Base-by-base conservation (phyloP, 2,797 vertebrate species). In the Argentina silus region DNA sequence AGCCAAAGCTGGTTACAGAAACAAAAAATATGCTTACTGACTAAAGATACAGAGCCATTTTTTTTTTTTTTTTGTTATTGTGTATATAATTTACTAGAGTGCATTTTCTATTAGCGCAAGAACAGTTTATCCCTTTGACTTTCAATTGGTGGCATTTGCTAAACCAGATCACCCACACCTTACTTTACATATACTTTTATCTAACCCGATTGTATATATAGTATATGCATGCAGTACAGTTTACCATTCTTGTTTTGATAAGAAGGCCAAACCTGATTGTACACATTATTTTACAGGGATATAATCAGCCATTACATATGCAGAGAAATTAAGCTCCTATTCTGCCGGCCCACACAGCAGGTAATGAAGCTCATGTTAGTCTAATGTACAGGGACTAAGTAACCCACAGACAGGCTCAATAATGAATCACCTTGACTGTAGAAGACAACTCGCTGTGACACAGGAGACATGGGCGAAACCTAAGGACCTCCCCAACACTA, bases 1-100 rank as follows among this genome's bases (percentile, higher is more conserved):
- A 81, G 15, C 17, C 79, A 93, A 91, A 91, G 86, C 88, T 90
- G 85, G 87, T 91, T 88, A 87, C 69, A 70, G 59, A 48, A 67
- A 55, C 70, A 72, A 4, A 70, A 75, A 43, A 51, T 69, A 73
- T 44, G 15, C 50, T 2, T 50, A 23, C 61, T 61, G 72, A 73
- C 75, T 62, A 69, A 71, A 14, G 65, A 12, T 48, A 47, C 14
- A 66, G 45, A 19, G 47, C 17, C 55, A 23, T 21, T 60, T 9
- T 48, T 53, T 48, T 44, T 45, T 44, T 45, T 72, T 67, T 7
- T 66, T 19, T 11, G 64, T 14, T 19, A 19, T 27, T 12, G 15
- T 50, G 10, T 36, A 23, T 12, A 50, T 23, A 14, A 65, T 65
- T 48, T 3, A 23, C 2, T 7, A 23, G 9, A 12, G 19, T 47